Evolutionary conservation across 2,113 vertebrate genomes (phyloP), one percentile per base, ranked within the genome.

Genomic region (Bothrops jararaca): DNA sequence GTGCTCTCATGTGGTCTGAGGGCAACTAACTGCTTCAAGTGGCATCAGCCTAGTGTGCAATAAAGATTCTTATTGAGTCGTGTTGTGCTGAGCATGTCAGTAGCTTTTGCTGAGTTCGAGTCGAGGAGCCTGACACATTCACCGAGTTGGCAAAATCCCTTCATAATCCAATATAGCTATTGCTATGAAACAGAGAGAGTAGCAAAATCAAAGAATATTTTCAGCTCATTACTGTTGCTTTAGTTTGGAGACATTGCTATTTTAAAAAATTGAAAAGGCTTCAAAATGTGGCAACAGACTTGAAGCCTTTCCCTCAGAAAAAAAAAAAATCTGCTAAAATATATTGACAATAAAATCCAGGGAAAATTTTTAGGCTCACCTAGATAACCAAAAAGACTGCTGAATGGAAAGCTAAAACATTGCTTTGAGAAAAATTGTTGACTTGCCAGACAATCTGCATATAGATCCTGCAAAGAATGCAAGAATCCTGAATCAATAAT

Each of bases 71-170:
- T 80, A 42, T 42, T 22, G 18, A 80, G 74, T 34, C 7, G 7
- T 80, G 34, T 80, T 80, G 74, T 80, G 74, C 74, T 80, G 74
- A 80, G 74, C n/a, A 42, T 42, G 74, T 42, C 74, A 80, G 74
- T 39, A 80, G 34, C 34, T 80, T 80, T 42, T 80, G 74, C 74
- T 80, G 74, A 80, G 74, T 42, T 80, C 0, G 8, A 80, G n/a
- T 18, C 2, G 0, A 80, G 34, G 34, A 42, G 34, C n/a, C 20
- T 80, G 74, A 80, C 34, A 80, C 74, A 80, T 80, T 80, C 74
- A 42, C 74, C 20, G 74, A 80, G 74, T 80, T 80, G 48, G 86
- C 45, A 87, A 93, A 53, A 92, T 53, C 69, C 12, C 89, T 88
- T 22, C 18, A 3, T 13, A 90, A 0, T 80, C 34, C 42, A 80